These are phyloP conservation scores for Lepidurus couesii DNA, from an alignment of 1,140 invertebrate genomes.

Conservation along the genomic window DNA sequence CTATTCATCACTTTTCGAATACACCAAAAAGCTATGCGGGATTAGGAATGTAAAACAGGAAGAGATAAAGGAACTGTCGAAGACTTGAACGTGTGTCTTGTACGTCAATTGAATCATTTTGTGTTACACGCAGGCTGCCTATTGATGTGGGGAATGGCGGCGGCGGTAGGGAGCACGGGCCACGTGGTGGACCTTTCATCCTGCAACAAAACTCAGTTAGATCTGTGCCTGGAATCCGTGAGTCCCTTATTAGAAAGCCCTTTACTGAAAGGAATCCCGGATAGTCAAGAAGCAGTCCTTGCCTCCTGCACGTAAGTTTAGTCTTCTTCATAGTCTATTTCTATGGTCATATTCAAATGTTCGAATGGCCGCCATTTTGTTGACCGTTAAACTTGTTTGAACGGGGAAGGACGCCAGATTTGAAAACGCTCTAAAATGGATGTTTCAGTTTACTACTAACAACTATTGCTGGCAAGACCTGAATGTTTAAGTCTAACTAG, in stretches of 20 bases:
- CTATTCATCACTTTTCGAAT: not conserved
- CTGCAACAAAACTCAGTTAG: slow-evolving; percentile 31
- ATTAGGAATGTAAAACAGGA: not conserved
- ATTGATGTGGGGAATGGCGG: not conserved
- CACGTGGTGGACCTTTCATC: not conserved
- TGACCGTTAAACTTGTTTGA: not conserved
- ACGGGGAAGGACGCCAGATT: too few relatives aligned
- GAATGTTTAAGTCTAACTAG: too few relatives aligned
- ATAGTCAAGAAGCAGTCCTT: slow-evolving; percentile 32
- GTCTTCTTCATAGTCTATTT: not conserved
- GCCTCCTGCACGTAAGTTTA: slow-evolving; percentile 30
- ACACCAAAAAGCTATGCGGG: not conserved
- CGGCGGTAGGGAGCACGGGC: too few relatives aligned
- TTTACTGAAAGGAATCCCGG: slow-evolving; percentile 33
- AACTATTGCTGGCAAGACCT: too few relatives aligned
- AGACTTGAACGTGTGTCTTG: not conserved
- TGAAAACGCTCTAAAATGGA: too few relatives aligned
- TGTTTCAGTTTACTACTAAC: too few relatives aligned
- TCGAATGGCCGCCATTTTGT: not conserved
- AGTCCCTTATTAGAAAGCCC: slow-evolving; percentile 32
- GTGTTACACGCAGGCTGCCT: not conserved
- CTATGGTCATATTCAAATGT: too few relatives aligned
- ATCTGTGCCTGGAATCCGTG: slow-evolving; percentile 29
- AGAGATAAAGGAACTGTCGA: not conserved
- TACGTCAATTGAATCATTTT: not conserved